phyloP scores from a whole-genome alignment of 1,140 invertebrate species.

The Euura lappo region DNA sequence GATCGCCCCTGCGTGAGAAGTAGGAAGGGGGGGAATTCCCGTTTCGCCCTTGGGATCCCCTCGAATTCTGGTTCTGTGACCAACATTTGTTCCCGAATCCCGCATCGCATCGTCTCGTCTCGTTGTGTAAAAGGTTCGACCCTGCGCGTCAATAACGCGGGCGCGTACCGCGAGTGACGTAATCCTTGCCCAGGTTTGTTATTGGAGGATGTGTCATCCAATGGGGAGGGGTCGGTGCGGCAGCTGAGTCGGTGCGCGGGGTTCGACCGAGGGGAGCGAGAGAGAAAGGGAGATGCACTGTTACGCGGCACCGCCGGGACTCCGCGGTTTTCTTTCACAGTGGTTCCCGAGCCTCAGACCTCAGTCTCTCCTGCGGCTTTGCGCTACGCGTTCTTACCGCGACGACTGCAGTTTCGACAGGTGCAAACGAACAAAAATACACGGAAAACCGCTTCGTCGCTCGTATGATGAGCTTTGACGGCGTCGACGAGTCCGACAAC shows the following conservation, averaged over 20 bases:
- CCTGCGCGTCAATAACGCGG: conserved; percentile 50
- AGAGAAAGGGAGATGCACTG: neutral
- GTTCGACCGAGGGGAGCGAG: neutral
- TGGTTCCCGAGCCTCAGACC: neutral
- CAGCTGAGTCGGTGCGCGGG: conserved; percentile 45
- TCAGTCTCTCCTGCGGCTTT: neutral
- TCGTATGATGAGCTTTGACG: too few relatives aligned
- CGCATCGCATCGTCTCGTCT: neutral
- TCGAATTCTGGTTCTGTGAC: neutral
- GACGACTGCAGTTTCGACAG: too few relatives aligned
- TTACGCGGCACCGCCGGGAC: neutral
- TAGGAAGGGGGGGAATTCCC: neutral
- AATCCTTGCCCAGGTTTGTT: conserved; percentile 48
- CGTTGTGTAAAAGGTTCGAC: neutral
- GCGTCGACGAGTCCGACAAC: too few relatives aligned
- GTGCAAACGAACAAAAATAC: too few relatives aligned
- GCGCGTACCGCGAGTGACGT: conserved; percentile 43
- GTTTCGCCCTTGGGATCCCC: too few relatives aligned
- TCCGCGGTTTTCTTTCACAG: neutral
- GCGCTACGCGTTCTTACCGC: too few relatives aligned
- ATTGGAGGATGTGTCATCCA: conserved; percentile 57
- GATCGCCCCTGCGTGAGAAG: neutral
- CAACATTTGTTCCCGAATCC: neutral
- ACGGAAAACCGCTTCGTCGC: too few relatives aligned
- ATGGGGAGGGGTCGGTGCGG: conserved; percentile 54